Evolutionary conservation across 2,113 vertebrate genomes (phyloP).

Genomic region (Cinclus mexicanus): DNA sequence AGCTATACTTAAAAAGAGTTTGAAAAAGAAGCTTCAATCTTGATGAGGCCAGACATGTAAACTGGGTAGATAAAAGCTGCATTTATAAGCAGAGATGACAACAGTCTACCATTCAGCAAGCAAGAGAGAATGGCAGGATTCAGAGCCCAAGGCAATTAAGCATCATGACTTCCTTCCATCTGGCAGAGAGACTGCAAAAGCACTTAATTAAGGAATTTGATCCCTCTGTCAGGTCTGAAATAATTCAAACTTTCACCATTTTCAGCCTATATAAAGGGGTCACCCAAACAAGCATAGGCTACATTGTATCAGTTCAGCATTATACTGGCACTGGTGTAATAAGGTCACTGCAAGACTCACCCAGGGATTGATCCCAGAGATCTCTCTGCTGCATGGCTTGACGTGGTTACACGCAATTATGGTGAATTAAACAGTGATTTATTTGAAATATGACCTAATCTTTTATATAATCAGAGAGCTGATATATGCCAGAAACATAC

Average conservation of each 20-base stretch:
- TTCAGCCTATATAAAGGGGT: background rate
- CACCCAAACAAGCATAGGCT: background rate
- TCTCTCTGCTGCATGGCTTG: background rate
- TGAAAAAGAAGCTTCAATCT: background rate
- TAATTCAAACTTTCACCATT: background rate
- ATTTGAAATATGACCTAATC: background rate
- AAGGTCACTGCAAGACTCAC: background rate
- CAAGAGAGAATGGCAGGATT: conserved; percentile 15
- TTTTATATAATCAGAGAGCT: background rate
- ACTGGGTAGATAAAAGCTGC: background rate
- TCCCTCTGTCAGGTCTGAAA: background rate
- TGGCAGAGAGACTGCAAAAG: background rate
- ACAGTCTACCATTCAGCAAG: background rate
- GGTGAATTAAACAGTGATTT: background rate
- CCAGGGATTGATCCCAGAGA: background rate
- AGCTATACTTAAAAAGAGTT: background rate
- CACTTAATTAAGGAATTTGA: conserved; percentile 3
- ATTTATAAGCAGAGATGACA: background rate
- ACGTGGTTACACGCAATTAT: background rate
- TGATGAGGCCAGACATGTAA: background rate
- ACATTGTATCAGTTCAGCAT: background rate
- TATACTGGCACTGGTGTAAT: rapidly evolving
- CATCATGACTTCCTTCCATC: conserved; percentile 18
- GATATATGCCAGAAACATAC: background rate
- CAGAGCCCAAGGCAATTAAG: conserved; percentile 8